phyloP scores from a whole-genome alignment of 2,113 vertebrate species.

The Ia io region DNA sequence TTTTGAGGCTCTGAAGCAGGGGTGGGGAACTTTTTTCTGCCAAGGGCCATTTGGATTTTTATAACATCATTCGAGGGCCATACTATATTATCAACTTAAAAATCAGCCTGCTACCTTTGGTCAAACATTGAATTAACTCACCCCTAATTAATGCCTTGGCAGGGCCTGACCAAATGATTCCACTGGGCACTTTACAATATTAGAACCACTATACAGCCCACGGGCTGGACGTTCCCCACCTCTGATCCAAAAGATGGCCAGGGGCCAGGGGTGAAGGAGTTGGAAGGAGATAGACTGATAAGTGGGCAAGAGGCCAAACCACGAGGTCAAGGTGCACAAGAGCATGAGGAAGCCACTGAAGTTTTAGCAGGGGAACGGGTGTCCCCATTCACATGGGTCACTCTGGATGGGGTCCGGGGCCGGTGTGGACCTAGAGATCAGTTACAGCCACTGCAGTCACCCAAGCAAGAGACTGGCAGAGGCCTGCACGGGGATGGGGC shows the following conservation, averaged over 20 bases:
- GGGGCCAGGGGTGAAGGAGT: rapidly evolving
- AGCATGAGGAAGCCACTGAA: neutral
- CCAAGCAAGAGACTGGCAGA: neutral
- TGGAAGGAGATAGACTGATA: neutral
- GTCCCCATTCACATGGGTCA: neutral
- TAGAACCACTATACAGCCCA: no score
- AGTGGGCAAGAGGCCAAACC: neutral
- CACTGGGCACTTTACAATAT: no score
- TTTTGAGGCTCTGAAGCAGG: neutral
- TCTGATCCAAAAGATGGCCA: neutral
- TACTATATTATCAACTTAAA: no score
- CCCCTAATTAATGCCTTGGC: no score
- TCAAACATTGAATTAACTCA: no score
- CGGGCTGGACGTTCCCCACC: no score
- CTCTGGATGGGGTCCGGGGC: neutral
- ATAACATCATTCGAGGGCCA: no score
- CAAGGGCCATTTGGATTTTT: no score
- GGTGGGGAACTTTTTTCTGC: no score
- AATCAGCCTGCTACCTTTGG: no score
- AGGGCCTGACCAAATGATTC: no score
- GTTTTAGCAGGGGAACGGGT: no score
- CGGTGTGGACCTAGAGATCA: neutral
- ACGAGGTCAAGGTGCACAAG: neutral
- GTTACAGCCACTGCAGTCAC: neutral
- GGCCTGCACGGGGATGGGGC: neutral